These are phyloP conservation scores for Cremastobaeus sp. DNA, from an alignment of 2,888 invertebrate species.

Conservation along the genomic window DNA sequence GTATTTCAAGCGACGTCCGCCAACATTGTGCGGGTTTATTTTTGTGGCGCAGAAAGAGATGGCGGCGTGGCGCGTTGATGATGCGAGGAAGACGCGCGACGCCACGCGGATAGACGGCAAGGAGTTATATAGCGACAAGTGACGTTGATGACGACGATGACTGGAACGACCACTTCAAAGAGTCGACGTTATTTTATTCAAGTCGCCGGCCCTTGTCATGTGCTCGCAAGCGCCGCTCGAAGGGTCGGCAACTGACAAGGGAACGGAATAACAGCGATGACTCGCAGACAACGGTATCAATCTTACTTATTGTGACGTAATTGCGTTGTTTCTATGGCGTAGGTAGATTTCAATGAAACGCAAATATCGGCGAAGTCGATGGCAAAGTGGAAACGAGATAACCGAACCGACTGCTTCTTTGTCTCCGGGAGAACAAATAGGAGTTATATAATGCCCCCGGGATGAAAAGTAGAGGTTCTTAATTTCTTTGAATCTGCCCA, in stretches of 20 bases:
- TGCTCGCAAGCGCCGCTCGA: neutral
- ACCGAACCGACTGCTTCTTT: no score
- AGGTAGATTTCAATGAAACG: no score
- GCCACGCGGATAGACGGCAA: constrained; percentile 42
- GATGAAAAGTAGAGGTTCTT: no score
- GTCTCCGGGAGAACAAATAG: no score
- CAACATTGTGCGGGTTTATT: constrained; percentile 66
- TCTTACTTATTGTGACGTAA: constrained; percentile 3
- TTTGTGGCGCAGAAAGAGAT: constrained; percentile 61
- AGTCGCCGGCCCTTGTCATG: constrained; percentile 2
- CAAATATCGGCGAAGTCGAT: no score
- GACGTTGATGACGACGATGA: constrained; percentile 47
- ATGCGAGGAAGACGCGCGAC: constrained; percentile 45
- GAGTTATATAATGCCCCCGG: no score
- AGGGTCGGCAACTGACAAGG: neutral
- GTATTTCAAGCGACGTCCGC: constrained; percentile 71
- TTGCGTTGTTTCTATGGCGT: neutral
- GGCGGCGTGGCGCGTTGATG: constrained; percentile 44
- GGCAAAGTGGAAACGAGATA: no score
- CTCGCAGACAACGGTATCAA: constrained; percentile 5
- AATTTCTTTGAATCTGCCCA: no score
- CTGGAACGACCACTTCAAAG: constrained; percentile 68
- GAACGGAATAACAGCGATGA: neutral
- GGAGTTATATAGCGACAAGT: constrained; percentile 64
- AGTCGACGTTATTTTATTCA: constrained; percentile 39